Evolutionary conservation across 2,113 vertebrate species (phyloP).

Genomic region (Pseudorasbora parva): DNA sequence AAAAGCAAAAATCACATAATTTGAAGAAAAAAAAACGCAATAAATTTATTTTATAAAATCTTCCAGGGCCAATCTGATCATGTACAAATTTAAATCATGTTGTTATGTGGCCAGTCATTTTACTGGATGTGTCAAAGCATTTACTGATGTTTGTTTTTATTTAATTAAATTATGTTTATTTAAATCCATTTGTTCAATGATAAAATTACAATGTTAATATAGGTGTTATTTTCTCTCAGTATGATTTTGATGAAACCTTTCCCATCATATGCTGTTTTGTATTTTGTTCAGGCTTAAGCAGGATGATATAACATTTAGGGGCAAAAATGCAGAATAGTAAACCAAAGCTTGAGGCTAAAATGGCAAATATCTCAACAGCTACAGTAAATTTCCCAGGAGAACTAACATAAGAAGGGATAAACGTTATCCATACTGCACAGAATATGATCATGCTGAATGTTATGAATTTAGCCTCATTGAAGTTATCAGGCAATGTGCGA

Average conservation of each 20-base stretch:
- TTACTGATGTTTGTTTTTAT: too few species aligned
- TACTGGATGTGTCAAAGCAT: too few species aligned
- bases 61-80: too few species aligned
- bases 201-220: neutral
- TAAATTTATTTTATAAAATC: too few species aligned
- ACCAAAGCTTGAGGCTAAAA: conserved; percentile 67
- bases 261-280: conserved; percentile 69
- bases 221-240: conserved; percentile 39
- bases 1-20: too few species aligned
- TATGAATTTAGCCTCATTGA: neutral
- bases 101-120: too few species aligned
- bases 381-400: neutral
- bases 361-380: conserved; percentile 9
- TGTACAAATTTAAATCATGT: too few species aligned
- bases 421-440: neutral
- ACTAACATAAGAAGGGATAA: neutral
- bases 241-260: conserved; percentile 1
- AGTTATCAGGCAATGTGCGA: neutral
- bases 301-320: conserved; percentile 47
- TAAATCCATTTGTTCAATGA: too few species aligned
- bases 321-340: conserved; percentile 68
- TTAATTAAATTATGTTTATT: too few species aligned
- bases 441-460: neutral
- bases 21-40: too few species aligned
- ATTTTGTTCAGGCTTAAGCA: conserved; percentile 71